phyloP scores from a whole-genome alignment of 2,888 invertebrate species.

The Pristionchus exspectatus region DNA sequence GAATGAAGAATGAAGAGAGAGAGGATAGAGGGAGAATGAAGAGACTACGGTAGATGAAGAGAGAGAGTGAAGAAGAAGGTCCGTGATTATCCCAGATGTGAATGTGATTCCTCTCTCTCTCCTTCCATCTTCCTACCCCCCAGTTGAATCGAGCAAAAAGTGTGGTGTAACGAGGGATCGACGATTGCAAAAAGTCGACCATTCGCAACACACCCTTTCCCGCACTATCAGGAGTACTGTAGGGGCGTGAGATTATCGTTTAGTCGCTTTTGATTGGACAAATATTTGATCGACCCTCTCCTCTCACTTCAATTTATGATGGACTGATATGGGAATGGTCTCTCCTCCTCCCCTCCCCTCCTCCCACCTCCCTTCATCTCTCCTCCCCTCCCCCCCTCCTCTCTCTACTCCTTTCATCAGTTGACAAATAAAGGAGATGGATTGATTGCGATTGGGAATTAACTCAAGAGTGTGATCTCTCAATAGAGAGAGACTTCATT shows the following conservation, averaged over 20 bases:
- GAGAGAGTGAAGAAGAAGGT: conserved; percentile 1
- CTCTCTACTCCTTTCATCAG: conserved; percentile 24
- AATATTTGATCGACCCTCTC: conserved; percentile 22
- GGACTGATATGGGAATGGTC: conserved; percentile 52
- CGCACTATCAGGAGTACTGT: conserved; percentile 6
- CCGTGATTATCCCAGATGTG: conserved; percentile 45
- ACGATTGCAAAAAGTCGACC: conserved; percentile 4
- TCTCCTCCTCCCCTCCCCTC: neutral
- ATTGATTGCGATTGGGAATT: conserved; percentile 44
- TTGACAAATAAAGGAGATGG: conserved; percentile 32
- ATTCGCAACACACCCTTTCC: neutral
- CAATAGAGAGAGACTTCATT: conserved; percentile 20
- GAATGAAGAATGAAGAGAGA: conserved; percentile 23
- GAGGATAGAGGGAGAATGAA: neutral
- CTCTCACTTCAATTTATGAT: conserved; percentile 50
- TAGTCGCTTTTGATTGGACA: conserved; percentile 35
- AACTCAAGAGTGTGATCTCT: conserved; percentile 31
- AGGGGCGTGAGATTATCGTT: conserved; percentile 29
- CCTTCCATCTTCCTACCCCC: neutral
- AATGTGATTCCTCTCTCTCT: neutral
- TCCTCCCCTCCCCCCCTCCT: neutral
- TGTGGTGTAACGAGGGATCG: conserved; percentile 11
- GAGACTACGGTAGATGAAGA: conserved; percentile 9
- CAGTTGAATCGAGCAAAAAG: conserved; percentile 3
- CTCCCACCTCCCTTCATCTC: conserved; percentile 15